Conservation (phyloP, 2,113 vertebrate species). For the Oophaga pumilio region DNA sequence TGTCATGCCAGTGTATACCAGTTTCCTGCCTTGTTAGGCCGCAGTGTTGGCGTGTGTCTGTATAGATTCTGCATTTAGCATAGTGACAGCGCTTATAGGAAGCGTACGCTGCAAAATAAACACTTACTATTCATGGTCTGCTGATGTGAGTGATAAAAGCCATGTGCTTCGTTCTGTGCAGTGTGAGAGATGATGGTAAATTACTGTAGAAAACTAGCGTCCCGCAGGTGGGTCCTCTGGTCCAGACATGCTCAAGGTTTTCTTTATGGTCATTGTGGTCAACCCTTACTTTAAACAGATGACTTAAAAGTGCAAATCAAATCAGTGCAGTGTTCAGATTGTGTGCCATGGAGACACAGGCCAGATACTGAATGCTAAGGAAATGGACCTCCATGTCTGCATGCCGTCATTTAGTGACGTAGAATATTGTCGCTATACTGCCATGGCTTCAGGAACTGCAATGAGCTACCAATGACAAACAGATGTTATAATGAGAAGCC, state of each 20-base stretch:
- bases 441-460: conserved; percentile 21
- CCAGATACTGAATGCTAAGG: not conserved
- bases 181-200: not conserved
- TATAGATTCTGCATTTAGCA: not conserved
- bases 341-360: not conserved
- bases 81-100: not conserved
- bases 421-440: conserved; percentile 1
- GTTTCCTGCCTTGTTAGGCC: not conserved
- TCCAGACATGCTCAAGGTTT: not conserved
- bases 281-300: not conserved
- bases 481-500: conserved; percentile 13
- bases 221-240: not conserved
- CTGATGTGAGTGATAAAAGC: not conserved
- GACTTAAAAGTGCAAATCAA: conserved; percentile 7
- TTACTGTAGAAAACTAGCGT: not conserved
- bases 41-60: not conserved
- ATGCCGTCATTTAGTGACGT: not conserved
- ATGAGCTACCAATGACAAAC: not conserved
- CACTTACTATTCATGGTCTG: conserved; percentile 2
- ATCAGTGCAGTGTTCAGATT: not conserved
- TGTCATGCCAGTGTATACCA: not conserved
- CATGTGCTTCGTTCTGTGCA: not conserved
- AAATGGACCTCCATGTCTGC: not conserved
- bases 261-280: not conserved
- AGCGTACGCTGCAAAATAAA: conserved; percentile 1